phyloP scores from a whole-genome alignment of 2,888 invertebrate species.

The Meiosimyza decipiens region DNA sequence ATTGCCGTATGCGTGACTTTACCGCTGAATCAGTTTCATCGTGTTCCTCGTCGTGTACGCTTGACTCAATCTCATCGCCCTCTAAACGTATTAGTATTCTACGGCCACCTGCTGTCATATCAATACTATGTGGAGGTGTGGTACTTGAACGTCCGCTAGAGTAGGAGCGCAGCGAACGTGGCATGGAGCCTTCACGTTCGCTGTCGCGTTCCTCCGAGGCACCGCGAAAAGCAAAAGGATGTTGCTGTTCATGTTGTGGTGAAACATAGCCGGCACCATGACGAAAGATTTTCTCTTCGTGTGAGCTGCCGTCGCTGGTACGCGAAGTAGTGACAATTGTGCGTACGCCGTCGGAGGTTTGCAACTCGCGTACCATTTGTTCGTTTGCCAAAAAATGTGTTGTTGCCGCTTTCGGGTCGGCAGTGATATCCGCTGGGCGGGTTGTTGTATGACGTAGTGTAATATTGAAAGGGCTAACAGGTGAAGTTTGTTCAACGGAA shows the following conservation, averaged over 20 bases:
- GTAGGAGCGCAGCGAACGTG: constrained; percentile 49
- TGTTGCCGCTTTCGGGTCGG: constrained; percentile 73
- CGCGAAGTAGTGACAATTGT: constrained; percentile 64
- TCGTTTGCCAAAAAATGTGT: constrained; percentile 79
- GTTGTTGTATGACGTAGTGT: constrained; percentile 45
- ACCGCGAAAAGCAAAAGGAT: constrained; percentile 70
- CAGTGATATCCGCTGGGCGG: constrained; percentile 15
- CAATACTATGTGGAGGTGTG: constrained; percentile 59
- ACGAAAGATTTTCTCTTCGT: constrained; percentile 61
- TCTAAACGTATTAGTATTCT: constrained; percentile 61
- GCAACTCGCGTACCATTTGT: constrained; percentile 72
- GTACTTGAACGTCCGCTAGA: constrained; percentile 56
- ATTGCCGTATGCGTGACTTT: constrained; percentile 51
- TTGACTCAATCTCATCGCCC: constrained; percentile 48
- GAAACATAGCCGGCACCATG: constrained; percentile 62
- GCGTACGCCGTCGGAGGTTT: constrained; percentile 61
- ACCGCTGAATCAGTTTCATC: constrained; percentile 56
- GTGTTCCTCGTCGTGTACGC: constrained; percentile 43
- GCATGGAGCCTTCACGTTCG: constrained; percentile 47
- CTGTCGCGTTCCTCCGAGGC: constrained; percentile 48
- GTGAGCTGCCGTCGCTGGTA: constrained; percentile 59
- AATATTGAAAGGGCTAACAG: constrained; percentile 55
- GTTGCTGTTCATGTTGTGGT: constrained; percentile 58
- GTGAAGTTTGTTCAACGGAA: constrained; percentile 67
- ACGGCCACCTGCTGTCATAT: constrained; percentile 60